Conservation (phyloP, 2,888 invertebrate genomes). For the Spodoptera exigua region DNA sequence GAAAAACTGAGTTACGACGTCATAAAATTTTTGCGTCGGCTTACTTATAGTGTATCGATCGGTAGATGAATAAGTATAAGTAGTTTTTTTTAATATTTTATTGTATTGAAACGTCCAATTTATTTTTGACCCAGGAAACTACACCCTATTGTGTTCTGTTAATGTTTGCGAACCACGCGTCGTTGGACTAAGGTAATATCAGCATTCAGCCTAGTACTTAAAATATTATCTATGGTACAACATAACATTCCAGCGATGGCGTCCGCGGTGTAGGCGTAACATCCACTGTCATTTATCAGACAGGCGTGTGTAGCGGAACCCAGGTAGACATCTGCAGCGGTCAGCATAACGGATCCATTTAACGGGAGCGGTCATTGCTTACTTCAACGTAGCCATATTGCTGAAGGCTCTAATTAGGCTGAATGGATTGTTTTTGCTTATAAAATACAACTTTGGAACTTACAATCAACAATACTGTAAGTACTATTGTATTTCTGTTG, state of each 20-base stretch:
- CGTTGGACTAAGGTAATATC: constrained; percentile 8
- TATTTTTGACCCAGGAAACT: too few relatives aligned
- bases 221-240: constrained; percentile 21
- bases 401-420: constrained; percentile 42
- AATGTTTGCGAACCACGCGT: too few relatives aligned
- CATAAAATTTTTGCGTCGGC: too few relatives aligned
- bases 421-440: constrained; percentile 31
- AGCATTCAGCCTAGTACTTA: constrained; percentile 21
- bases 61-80: too few relatives aligned
- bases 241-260: constrained; percentile 39
- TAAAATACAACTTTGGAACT: not conserved
- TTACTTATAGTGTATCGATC: too few relatives aligned
- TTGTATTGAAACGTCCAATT: too few relatives aligned
- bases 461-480: too few relatives aligned
- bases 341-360: constrained; percentile 70
- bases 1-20: too few relatives aligned
- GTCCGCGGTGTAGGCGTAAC: constrained; percentile 44
- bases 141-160: too few relatives aligned
- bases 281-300: constrained; percentile 52
- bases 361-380: constrained; percentile 64
- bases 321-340: constrained; percentile 57
- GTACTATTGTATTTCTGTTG: too few relatives aligned
- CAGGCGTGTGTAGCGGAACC: constrained; percentile 54
- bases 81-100: too few relatives aligned
- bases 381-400: constrained; percentile 30